A percentile compares a stretch with the other conserved stretches of the same genome.
These are phyloP conservation scores for Gymnarchus niloticus DNA, from an alignment of 2,113 vertebrate genomes.

Conservation along the genomic window DNA sequence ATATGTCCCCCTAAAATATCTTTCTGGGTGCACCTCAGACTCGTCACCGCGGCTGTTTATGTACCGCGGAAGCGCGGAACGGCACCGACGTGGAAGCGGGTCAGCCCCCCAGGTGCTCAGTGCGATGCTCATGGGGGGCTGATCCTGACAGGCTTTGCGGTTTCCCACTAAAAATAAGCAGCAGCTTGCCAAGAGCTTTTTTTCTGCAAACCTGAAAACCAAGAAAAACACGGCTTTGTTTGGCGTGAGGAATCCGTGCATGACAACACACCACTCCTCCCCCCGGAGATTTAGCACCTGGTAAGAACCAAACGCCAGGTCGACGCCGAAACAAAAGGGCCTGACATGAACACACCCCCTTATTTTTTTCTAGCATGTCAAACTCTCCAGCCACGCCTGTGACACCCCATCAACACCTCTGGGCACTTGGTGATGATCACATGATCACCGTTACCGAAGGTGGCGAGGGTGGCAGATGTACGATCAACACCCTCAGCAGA, in stretches of 20 bases:
- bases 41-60: not conserved
- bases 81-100: not conserved
- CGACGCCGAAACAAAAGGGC: not conserved
- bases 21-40: not conserved
- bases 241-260: not conserved
- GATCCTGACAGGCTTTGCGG: not conserved
- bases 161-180: not conserved
- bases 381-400: not conserved
- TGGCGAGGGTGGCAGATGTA: not conserved
- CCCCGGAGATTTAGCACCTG: not conserved
- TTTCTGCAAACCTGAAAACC: not conserved
- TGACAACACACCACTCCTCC: not conserved
- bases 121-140: not conserved
- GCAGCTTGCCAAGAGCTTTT: not conserved
- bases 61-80: not conserved
- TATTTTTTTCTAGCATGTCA: not conserved
- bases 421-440: not conserved
- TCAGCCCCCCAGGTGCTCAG: not conserved
- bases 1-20: no score
- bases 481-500: not conserved
- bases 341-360: not conserved
- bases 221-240: not conserved
- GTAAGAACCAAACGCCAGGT: not conserved
- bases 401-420: not conserved
- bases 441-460: not conserved